phyloP scores from a whole-genome alignment of 2,888 invertebrate genomes.

The Ophraella communa region DNA sequence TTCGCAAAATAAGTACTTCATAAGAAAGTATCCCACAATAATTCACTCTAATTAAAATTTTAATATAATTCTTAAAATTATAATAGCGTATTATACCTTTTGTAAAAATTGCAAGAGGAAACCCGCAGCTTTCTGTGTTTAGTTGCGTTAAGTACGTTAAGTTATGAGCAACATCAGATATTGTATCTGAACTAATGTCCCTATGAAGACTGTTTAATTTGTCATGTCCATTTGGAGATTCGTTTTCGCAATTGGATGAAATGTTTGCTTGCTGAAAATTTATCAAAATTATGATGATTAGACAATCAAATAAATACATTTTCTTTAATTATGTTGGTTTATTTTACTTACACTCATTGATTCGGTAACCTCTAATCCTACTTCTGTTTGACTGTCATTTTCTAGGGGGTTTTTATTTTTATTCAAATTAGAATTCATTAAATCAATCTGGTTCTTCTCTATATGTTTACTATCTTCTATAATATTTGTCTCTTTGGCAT shows the following conservation, averaged over 20 bases:
- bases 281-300: too few species aligned
- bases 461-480: conserved; percentile 20
- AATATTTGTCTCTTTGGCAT: conserved; percentile 19
- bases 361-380: conserved; percentile 57
- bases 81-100: conserved; percentile 35
- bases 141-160: conserved; percentile 70
- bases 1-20: too few species aligned
- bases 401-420: conserved; percentile 15
- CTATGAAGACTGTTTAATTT: conserved; percentile 67
- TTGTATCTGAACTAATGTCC: conserved; percentile 72
- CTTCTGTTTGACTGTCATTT: conserved; percentile 45
- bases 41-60: too few species aligned
- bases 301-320: too few species aligned
- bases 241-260: conserved; percentile 23
- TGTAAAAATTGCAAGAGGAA: conserved; percentile 69
- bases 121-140: conserved; percentile 78
- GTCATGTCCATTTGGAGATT: conserved; percentile 37
- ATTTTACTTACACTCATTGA: conserved; percentile 46
- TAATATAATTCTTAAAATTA: too few species aligned
- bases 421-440: conserved; percentile 43
- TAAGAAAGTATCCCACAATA: too few species aligned
- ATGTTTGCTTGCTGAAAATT: conserved; percentile 20
- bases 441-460: conserved; percentile 29
- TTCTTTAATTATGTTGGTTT: background rate
- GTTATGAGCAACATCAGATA: conserved; percentile 66